Evolutionary conservation across 2,113 vertebrate species (phyloP).

Genomic region (Grallaria varia): DNA sequence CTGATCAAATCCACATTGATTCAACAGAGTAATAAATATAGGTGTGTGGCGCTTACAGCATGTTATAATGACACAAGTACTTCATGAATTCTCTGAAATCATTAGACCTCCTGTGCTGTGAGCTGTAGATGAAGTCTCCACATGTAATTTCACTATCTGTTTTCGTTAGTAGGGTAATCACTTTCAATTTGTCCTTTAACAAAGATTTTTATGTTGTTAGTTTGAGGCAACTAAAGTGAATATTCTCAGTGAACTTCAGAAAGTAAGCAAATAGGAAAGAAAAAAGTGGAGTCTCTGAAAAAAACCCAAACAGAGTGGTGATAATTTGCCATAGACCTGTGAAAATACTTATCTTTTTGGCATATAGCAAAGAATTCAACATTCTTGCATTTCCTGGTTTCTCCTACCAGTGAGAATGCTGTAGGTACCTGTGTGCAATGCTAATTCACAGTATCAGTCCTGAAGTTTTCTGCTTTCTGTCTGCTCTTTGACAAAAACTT

Average conservation of each 20-base stretch:
- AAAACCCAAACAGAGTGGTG: accelerated
- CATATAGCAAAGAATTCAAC: neutral
- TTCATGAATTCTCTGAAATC: constrained; percentile 41
- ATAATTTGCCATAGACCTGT: neutral
- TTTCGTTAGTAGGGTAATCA: neutral
- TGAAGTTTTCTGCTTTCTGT: neutral
- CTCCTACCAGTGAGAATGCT: neutral
- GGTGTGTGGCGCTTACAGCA: neutral
- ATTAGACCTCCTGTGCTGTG: neutral
- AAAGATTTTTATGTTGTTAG: neutral
- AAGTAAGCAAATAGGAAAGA: neutral
- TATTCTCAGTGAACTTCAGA: neutral
- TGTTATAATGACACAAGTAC: neutral
- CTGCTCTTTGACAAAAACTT: neutral
- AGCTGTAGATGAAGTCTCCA: constrained; percentile 35
- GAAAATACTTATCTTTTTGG: neutral
- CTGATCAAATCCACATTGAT: constrained; percentile 21
- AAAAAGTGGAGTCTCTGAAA: neutral
- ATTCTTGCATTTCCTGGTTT: neutral
- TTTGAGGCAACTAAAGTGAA: neutral
- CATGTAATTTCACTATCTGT: neutral
- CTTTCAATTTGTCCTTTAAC: constrained; percentile 2
- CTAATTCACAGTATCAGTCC: neutral
- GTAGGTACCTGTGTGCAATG: neutral
- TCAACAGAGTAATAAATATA: constrained; percentile 6